Evolutionary conservation across 53 echinoderm and acorn worm species (phyloP).

Genomic region (Henricia sp.): DNA sequence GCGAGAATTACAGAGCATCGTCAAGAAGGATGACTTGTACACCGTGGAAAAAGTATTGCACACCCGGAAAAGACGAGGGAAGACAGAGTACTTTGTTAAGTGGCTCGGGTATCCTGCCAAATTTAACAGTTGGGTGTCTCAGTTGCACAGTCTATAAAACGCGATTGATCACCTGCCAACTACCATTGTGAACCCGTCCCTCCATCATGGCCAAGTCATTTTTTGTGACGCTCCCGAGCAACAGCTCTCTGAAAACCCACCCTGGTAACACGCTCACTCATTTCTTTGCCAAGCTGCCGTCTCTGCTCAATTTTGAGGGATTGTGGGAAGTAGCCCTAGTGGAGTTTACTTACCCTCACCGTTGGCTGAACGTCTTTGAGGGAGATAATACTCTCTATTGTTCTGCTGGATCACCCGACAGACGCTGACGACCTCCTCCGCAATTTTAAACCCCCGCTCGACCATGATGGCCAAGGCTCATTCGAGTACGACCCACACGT

Average conservation of each 20-base stretch:
- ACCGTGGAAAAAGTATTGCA: not conserved
- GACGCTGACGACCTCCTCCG: not conserved
- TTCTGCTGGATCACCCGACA: not conserved
- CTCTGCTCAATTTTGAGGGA: conserved; percentile 24
- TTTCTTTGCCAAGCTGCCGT: conserved; percentile 21
- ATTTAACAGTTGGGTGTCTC: not conserved
- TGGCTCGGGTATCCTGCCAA: not conserved
- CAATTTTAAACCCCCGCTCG: not conserved
- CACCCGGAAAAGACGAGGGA: not conserved
- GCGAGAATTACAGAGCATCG: not conserved
- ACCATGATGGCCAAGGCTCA: no score
- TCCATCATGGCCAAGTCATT: conserved; percentile 5
- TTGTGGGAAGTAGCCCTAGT: conserved; percentile 52
- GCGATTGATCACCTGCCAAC: no score
- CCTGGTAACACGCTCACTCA: no score
- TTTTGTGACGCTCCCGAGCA: conserved; percentile 77
- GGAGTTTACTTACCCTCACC: conserved; percentile 21
- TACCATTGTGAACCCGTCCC: no score
- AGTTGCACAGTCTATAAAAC: not conserved
- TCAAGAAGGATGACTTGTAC: not conserved
- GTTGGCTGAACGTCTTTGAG: conserved; percentile 26
- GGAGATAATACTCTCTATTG: not conserved
- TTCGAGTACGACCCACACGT: not conserved
- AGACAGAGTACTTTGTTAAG: not conserved
- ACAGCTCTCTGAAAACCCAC: conserved; percentile 66